Base-by-base conservation (phyloP, 2,113 vertebrate species). In the Felis chaus region DNA sequence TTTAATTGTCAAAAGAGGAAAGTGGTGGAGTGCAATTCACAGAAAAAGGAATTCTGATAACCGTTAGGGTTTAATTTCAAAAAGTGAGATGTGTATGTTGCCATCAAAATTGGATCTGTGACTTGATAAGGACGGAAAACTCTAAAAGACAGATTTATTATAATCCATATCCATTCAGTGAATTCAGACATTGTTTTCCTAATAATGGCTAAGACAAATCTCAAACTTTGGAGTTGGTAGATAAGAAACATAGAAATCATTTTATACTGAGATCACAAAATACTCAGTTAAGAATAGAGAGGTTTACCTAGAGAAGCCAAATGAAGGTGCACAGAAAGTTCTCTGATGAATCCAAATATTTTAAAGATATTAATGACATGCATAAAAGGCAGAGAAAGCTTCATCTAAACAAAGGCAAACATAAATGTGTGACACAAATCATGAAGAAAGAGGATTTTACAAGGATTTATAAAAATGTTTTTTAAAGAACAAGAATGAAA, bases 1-100 rank as follows among this genome's bases (percentile, higher is more conserved):
- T 92, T 93, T 86, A 91, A 57, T 92, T 71, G 29, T 94, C 50
- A 85, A 12, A 85, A 73, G 18, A 94, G 15, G 18, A 79, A 78
- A 91, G 39, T 78, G 6, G 7, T 29, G 3, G 14, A 50, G 31
- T n/a, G 3, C 15, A n/a, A 50, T n/a, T 82, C n/a, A 68, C 41
- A 80, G 23, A 76, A 78, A 96, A 63, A 8, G 14, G 31, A 89
- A 97, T 50, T 41, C 31, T 53, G 9, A 12, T 5, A 33, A 73
- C 66, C 50, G 23, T 57, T 41, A 65, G 12, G 65, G 45, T 97
- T 92, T 53, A 89, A 69, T 78, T 94, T 96, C 79, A 95, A 73
- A 92, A 80, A 61, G 1, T 63, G 68, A 95, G 21, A 21, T 53
- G 41, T 39, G 39, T 53, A 82, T 89, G 18, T 61, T 39, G 1